These are phyloP conservation scores for Trachelus troglodyta DNA, from an alignment of 2,888 invertebrate species.

Conservation along the genomic window DNA sequence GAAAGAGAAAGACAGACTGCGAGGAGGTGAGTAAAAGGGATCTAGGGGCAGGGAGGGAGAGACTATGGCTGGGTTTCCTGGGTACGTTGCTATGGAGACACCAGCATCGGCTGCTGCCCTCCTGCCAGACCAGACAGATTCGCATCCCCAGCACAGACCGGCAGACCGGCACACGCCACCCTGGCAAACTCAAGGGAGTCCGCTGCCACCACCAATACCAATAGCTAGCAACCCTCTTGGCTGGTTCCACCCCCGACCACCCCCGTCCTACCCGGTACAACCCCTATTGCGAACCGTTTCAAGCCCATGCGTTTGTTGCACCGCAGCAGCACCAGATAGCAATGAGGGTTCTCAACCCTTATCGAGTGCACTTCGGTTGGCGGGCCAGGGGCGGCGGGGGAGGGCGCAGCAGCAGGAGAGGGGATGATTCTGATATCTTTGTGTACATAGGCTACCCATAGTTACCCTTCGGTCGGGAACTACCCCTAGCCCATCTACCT, in stretches of 20 bases:
- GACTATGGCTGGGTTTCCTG: slow-evolving; percentile 62
- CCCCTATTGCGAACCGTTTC: slow-evolving; percentile 8
- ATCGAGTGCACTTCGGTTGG: slow-evolving; percentile 32
- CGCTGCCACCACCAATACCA: slow-evolving; percentile 5
- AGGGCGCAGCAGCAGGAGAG: neutral
- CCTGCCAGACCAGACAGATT: slow-evolving; percentile 57
- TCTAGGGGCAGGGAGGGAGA: slow-evolving; percentile 11
- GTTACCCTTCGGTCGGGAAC: neutral
- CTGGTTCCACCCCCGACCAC: neutral
- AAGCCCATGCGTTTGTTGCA: slow-evolving; percentile 55
- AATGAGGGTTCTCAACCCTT: neutral
- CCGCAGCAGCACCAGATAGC: slow-evolving; percentile 43
- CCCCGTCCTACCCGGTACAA: neutral
- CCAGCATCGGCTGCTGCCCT: slow-evolving; percentile 41
- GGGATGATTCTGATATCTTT: neutral
- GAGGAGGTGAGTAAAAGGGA: slow-evolving; percentile 28
- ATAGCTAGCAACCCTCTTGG: neutral
- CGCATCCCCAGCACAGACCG: slow-evolving; percentile 47
- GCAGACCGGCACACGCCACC: slow-evolving; percentile 21
- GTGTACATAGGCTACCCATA: neutral
- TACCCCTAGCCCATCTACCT: neutral
- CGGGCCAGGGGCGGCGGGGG: slow-evolving; percentile 31
- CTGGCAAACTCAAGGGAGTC: slow-evolving; percentile 9
- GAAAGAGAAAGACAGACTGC: slow-evolving; percentile 26
- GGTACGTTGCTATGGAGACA: slow-evolving; percentile 63